Conservation (phyloP, 2,797 vertebrate genomes). For the Pangasius djambal region DNA sequence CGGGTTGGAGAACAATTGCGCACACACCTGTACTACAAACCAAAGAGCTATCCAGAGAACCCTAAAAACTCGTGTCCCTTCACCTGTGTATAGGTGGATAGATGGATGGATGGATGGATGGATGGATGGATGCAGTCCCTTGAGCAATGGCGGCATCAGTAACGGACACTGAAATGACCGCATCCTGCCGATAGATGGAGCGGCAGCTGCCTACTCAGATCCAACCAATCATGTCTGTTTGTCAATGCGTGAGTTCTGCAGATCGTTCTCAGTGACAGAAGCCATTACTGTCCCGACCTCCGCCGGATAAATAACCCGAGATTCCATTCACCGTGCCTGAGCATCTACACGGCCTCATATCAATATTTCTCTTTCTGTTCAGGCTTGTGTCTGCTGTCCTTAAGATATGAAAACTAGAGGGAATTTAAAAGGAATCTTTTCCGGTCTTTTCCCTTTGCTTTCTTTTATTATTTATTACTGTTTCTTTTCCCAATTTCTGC, state of each 20-base stretch:
- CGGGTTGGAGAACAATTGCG: too few relatives aligned
- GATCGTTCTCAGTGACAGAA: constrained; percentile 81
- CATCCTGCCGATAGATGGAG: constrained; percentile 78
- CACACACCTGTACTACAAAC: not conserved
- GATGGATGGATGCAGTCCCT: not conserved
- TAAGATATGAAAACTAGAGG: not conserved
- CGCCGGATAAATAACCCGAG: constrained; percentile 77
- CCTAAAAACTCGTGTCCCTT: not conserved
- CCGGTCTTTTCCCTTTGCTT: not conserved
- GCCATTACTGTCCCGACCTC: constrained; percentile 84
- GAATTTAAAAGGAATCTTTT: not conserved
- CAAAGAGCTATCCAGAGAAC: not conserved
- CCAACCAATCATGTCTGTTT: constrained; percentile 86
- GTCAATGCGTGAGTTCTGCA: constrained; percentile 81
- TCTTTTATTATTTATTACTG: not conserved
- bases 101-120: constrained; percentile 28
- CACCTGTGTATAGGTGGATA: not conserved
- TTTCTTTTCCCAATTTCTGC: not conserved
- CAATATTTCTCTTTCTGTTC: constrained; percentile 28
- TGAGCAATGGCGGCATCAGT: constrained; percentile 7
- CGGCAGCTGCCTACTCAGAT: constrained; percentile 83
- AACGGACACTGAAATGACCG: constrained; percentile 52
- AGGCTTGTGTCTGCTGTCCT: not conserved
- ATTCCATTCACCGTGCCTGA: constrained; percentile 76
- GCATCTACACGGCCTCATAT: constrained; percentile 56